Base-by-base conservation (phyloP, 2,797 vertebrate species). In the Danio tinwini region DNA sequence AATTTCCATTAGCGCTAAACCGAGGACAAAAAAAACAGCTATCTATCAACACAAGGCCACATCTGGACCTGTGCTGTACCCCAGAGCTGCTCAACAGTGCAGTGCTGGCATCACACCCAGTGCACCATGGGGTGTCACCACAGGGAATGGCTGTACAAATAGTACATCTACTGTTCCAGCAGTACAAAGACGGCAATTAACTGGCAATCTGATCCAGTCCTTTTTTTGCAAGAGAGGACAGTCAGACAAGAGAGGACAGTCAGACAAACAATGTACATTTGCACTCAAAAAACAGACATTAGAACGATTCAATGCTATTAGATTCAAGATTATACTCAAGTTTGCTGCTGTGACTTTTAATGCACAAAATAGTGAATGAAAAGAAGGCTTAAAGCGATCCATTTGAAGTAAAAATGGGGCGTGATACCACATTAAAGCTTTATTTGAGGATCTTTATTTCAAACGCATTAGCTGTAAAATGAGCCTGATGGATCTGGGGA, bases 1-100 rank as follows among this genome's bases (percentile, higher is more conserved):
- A 82, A 86, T 85, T 82, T 80, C 78, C 82, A 86, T 84, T 84
- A 86, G 69, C 50, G 6, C 45, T 80, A 14, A 39, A 39, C 63
- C 29, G 71, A 53, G 61, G 50, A 74, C 53, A 3, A 29, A 29
- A 62, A 68, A 76, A 76, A 68, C 76, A n/a, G 10, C 72, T 37
- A 19, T n/a, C 73, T 80, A 8, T 61, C 63, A 68, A 21, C 12
- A 62, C 67, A 47, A 47, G 68, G 59, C 53, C 74, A 73, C 73
- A 81, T 64, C 52, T 75, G 79, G 53, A 55, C 19, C 17, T 65
- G 67, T 55, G 55, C 45, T 44, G 53, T n/a, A 39, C 56, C 37
- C 47, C 39, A 59, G 50, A 67, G 45, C 61, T 7, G 64, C 40
- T 61, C 69, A 74, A 62, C 58, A 78, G 65, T 39, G 56, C 55